Evolutionary conservation across 2,797 vertebrate genomes (phyloP).

Genomic region (Benthosema pterotum): DNA sequence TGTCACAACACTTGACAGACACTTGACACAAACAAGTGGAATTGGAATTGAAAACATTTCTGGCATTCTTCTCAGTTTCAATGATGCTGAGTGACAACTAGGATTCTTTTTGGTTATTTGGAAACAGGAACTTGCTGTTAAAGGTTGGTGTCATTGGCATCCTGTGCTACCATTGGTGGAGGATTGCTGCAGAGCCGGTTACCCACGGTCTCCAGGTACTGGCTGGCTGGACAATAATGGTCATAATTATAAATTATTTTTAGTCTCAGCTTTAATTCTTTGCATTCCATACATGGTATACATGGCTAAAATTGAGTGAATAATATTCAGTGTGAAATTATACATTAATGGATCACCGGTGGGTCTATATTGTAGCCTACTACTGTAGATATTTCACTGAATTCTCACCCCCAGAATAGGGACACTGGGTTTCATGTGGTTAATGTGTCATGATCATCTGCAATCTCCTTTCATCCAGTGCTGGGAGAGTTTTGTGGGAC

Average conservation of each 20-base stretch:
- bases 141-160: slow-evolving; percentile 80
- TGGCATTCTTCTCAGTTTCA: too few relatives aligned
- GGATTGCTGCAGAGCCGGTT: slow-evolving; percentile 35
- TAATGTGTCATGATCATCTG: not conserved
- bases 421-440: too few relatives aligned
- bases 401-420: too few relatives aligned
- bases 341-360: too few relatives aligned
- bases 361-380: too few relatives aligned
- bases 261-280: not conserved
- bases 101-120: slow-evolving; percentile 3
- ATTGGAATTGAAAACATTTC: not conserved
- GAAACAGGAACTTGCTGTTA: slow-evolving; percentile 84
- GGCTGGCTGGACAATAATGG: not conserved
- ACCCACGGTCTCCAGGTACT: slow-evolving; percentile 32
- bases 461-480: slow-evolving; percentile 70
- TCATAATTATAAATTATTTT: not conserved
- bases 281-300: not conserved
- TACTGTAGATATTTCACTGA: too few relatives aligned
- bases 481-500: slow-evolving; percentile 91
- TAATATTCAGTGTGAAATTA: not conserved
- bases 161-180: slow-evolving; percentile 85
- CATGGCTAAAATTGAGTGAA: not conserved
- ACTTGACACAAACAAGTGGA: too few relatives aligned
- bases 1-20: too few relatives aligned
- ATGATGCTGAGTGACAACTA: too few relatives aligned